Evolutionary conservation across 2,797 vertebrate species (phyloP).

Genomic region (Chiloscyllium punctatum): DNA sequence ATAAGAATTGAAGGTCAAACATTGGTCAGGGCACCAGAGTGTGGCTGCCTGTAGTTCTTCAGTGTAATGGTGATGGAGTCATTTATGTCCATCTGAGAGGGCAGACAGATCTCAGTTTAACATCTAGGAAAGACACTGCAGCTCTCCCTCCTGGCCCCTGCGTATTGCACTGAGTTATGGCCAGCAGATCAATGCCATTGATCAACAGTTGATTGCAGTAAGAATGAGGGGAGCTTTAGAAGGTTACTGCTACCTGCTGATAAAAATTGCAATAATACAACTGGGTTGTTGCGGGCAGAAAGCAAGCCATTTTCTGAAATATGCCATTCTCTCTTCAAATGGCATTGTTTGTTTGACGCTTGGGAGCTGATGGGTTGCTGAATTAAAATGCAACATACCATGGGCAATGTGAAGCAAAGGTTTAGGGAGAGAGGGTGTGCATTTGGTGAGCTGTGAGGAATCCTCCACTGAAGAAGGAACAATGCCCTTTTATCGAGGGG

Average conservation of each 20-base stretch:
- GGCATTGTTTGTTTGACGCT: neutral
- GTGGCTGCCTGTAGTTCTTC: neutral
- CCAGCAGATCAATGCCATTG: no score
- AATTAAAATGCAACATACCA: neutral
- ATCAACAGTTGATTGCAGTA: neutral
- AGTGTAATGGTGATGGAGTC: no score
- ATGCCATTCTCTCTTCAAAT: neutral
- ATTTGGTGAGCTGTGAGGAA: neutral
- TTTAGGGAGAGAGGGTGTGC: neutral
- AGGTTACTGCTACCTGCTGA: neutral
- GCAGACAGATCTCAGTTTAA: no score
- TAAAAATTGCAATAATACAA: neutral
- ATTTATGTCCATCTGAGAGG: no score
- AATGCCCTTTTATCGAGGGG: no score
- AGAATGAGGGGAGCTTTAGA: neutral
- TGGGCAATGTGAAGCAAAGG: neutral
- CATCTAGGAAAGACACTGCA: no score
- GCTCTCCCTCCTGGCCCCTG: no score
- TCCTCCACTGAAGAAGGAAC: neutral
- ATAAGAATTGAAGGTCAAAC: neutral
- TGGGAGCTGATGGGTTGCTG: neutral
- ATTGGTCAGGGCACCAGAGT: neutral
- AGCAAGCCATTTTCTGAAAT: neutral
- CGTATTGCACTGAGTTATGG: no score
- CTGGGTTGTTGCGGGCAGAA: neutral